phyloP scores from a whole-genome alignment of 2,888 invertebrate genomes.

The Apamea anceps region DNA sequence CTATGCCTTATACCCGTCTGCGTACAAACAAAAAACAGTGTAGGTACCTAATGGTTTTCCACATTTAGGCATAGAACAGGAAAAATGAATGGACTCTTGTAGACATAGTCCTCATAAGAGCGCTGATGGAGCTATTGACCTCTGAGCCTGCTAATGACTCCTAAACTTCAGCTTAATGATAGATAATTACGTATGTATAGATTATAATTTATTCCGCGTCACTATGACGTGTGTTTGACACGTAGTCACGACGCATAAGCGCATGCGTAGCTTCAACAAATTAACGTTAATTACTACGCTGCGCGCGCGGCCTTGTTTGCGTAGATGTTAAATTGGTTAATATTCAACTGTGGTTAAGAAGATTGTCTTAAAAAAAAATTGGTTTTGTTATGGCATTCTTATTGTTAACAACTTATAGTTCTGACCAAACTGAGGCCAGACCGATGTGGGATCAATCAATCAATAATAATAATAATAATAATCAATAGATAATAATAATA shows the following conservation, averaged over 20 bases:
- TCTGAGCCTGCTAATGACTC: constrained; percentile 4
- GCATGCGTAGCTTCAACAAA: constrained; percentile 16
- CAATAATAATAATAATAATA: too few species aligned
- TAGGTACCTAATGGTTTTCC: too few species aligned
- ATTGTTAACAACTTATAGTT: neutral
- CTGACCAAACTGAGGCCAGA: neutral
- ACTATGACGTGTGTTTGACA: constrained; percentile 31
- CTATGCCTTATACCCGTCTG: neutral
- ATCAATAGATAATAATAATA: too few species aligned
- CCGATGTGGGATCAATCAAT: neutral
- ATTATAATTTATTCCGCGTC: constrained; percentile 18
- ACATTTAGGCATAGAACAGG: neutral
- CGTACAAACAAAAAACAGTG: too few species aligned
- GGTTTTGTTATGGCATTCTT: neutral
- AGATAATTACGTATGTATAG: constrained; percentile 23
- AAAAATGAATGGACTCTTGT: neutral
- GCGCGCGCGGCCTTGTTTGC: neutral
- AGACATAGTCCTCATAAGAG: neutral
- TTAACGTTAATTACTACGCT: constrained; percentile 25
- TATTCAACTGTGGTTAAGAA: neutral
- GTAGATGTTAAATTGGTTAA: neutral
- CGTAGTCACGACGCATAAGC: constrained; percentile 16
- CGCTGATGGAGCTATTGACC: neutral
- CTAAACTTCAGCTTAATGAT: constrained; percentile 9
- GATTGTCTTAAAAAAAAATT: neutral